These are phyloP conservation scores for Aphelenchoides fujianensis DNA, from an alignment of 1,140 invertebrate genomes.

Conservation along the genomic window DNA sequence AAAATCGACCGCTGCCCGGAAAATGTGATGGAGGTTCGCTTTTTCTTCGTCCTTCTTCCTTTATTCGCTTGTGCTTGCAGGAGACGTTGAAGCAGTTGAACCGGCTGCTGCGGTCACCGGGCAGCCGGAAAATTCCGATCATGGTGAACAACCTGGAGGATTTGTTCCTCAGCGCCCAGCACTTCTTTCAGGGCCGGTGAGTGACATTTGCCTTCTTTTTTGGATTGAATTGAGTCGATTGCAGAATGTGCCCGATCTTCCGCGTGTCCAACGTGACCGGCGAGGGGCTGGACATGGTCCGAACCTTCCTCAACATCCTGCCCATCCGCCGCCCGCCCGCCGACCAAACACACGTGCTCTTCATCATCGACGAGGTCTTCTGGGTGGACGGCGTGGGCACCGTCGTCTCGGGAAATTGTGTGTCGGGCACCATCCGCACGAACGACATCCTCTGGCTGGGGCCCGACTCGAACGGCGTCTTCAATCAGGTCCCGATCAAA, in stretches of 20 bases:
- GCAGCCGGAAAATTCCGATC: constrained; percentile 94
- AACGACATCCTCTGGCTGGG: constrained; percentile 90
- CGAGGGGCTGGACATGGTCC: constrained; percentile 86
- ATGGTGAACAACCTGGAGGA: constrained; percentile 90
- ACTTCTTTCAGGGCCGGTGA: constrained; percentile 94
- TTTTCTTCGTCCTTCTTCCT: too few relatives aligned
- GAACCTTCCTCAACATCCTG: constrained; percentile 94
- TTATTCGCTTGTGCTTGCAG: too few relatives aligned
- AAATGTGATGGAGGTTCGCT: constrained; percentile 87
- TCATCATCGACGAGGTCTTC: constrained; percentile 98
- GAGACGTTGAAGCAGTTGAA: constrained; percentile 89
- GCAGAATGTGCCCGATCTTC: constrained; percentile 93
- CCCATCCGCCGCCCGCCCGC: constrained; percentile 81
- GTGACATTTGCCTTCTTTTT: background rate
- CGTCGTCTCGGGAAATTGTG: constrained; percentile 89
- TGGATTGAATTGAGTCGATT: constrained; percentile 38
- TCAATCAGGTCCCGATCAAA: constrained; percentile 85
- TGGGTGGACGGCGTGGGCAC: constrained; percentile 89
- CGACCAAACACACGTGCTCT: constrained; percentile 77
- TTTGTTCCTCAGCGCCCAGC: constrained; percentile 94
- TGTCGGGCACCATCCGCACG: constrained; percentile 83
- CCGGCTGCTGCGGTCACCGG: constrained; percentile 89
- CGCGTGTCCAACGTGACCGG: constrained; percentile 98
- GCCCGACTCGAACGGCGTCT: constrained; percentile 88
- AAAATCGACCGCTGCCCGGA: constrained; percentile 97